Base-by-base conservation (phyloP, 2,797 vertebrate genomes). In the Anguilla pacifica region DNA sequence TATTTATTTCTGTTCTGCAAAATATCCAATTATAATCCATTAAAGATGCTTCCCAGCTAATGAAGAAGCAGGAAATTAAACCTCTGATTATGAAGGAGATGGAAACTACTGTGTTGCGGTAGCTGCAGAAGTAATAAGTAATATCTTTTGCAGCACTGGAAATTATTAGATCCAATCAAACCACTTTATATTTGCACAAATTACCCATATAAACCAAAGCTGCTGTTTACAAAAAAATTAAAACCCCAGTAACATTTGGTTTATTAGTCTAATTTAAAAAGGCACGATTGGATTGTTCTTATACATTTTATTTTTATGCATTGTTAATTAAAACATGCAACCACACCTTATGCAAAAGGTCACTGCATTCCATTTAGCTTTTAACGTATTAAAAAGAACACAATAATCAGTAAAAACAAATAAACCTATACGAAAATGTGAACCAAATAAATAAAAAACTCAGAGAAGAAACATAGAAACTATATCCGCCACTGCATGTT, bases 31-130 rank as follows among this genome's bases (percentile, higher is more conserved):
- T 77, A 77, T 77, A 77, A 77, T 77, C 72, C 72, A 77, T 35
- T 77, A 77, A 77, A 77, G 72, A 77, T 77, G 72, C 72, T 77
- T 39, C 35, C 28, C 72, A 39, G 72, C 72, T 35, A 77, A 77
- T 39, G 35, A 39, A 77, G 72, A 39, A 77, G 10, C 72, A 77
- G 72, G 72, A 77, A 77, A 77, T 77, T 77, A 77, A 77, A 77
- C 22, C 28, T 15, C 31, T 77, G 31, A 77, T 77, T 77, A 39
- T 77, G 28, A 77, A 77, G 72, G 72, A 77, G 72, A 77, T 77
- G 35, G 15, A 77, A 77, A 39, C 31, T 5, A 22, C 72, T 17
- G 31, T 70, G n/a, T 77, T 39, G 3, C 31, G 39, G 31, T 19
- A 15, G 28, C 72, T 39, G 72, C 72, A 77, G 31, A 77, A 39